phyloP scores from a whole-genome alignment of 2,113 vertebrate genomes.

The pig (Sus scrofa) region T2T-Sscrofa CM000814.6:98244001-98244500 shows the following conservation, averaged over 20 bases:
- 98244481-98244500: not conserved
- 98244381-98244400: constrained; percentile 46
- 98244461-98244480: not conserved
- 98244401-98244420: constrained; percentile 40
- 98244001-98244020: not conserved
- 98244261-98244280: not conserved
- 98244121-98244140: constrained; percentile 47
- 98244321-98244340: constrained; percentile 4
- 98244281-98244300: constrained; percentile 26
- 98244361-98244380: constrained; percentile 20
- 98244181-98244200: not conserved
- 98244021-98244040: constrained; percentile 59
- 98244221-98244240: constrained; percentile 46
- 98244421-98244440: not conserved
- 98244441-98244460: not conserved
- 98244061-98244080: not conserved
- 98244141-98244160: not conserved
- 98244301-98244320: not conserved
- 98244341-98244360: not conserved
- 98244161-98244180: not conserved
- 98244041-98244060: constrained; percentile 21
- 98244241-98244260: constrained; percentile 40
- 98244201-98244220: not conserved
- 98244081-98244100: constrained; percentile 38
- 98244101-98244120: not conserved